Percentiles rank a stretch among this genome's conserved stretches.
Evolutionary conservation across 1,140 invertebrate genomes (phyloP).

Genomic region (Dendrolimus kikuchii): DNA sequence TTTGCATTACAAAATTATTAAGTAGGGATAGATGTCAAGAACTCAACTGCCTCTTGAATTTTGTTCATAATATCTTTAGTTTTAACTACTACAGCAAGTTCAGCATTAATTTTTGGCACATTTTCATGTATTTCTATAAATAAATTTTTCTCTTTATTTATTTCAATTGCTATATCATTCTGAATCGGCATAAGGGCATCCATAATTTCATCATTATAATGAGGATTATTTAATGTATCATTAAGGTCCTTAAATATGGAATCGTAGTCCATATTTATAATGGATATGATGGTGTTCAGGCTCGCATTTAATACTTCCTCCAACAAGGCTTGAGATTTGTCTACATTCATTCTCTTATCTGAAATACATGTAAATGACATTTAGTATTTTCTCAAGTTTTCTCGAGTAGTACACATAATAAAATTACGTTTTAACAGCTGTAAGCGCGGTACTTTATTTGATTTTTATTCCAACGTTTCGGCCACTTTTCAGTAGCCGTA

Average conservation of each 20-base stretch:
- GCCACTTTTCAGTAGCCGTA: too few species aligned
- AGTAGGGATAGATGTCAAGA: not conserved
- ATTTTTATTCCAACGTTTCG: too few species aligned
- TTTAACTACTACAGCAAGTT: not conserved
- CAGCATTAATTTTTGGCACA: not conserved
- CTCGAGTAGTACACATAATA: too few species aligned
- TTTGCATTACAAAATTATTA: too few species aligned
- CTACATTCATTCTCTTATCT: too few species aligned
- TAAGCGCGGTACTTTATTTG: too few species aligned
- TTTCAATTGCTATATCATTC: slow-evolving; percentile 14
- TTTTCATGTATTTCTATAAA: not conserved
- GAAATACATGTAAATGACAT: too few species aligned
- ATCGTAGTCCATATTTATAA: slow-evolving; percentile 9
- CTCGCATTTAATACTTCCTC: slow-evolving; percentile 17
- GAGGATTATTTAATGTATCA: slow-evolving; percentile 15
- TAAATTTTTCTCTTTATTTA: slow-evolving; percentile 8
- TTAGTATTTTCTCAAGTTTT: too few species aligned
- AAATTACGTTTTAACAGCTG: too few species aligned
- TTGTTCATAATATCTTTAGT: not conserved
- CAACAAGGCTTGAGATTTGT: slow-evolving; percentile 7
- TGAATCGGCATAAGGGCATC: slow-evolving; percentile 21
- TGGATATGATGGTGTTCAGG: slow-evolving; percentile 6
- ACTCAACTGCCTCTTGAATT: slow-evolving; percentile 6
- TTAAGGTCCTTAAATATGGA: slow-evolving; percentile 20
- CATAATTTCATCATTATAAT: slow-evolving; percentile 10